These are phyloP conservation scores for Avahi laniger DNA, from an alignment of 2,797 vertebrate species.

Conservation along the genomic window DNA sequence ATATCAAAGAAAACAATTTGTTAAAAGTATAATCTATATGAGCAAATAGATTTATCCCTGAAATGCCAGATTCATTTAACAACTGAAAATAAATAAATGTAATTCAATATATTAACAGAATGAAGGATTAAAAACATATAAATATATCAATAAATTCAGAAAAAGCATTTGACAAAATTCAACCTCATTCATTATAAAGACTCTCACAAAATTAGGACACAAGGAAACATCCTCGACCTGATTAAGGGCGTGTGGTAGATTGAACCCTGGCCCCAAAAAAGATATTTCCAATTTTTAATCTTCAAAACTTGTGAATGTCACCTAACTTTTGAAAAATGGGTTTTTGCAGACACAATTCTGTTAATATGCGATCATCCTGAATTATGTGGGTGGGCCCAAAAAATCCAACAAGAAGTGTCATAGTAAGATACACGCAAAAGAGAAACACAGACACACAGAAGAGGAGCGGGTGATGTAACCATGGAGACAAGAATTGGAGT, in stretches of 20 bases:
- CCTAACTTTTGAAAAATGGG: not conserved
- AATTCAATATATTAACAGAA: not conserved
- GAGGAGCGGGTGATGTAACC: not conserved
- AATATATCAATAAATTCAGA: not conserved
- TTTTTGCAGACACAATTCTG: not conserved
- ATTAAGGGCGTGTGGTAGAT: not conserved
- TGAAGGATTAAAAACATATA: not conserved
- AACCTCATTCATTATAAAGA: not conserved
- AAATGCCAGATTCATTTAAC: not conserved
- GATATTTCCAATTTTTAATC: not conserved
- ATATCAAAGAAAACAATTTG: not conserved
- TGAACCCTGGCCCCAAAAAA: not conserved
- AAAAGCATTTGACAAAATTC: not conserved
- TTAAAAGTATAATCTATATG: not conserved
- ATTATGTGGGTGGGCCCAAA: not conserved
- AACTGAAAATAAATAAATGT: not conserved
- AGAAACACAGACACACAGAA: not conserved
- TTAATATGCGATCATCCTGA: not conserved
- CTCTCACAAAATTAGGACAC: not conserved
- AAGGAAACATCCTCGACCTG: not conserved
- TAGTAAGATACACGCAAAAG: not conserved
- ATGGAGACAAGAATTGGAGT: not conserved
- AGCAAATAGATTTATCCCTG: not conserved
- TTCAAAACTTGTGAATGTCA: not conserved
- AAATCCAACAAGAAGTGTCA: not conserved